A percentile compares a stretch with the other conserved stretches of the same genome.
phyloP scores from a whole-genome alignment of 2,797 vertebrate species.

The Gymnoscopelus microlampas region DNA sequence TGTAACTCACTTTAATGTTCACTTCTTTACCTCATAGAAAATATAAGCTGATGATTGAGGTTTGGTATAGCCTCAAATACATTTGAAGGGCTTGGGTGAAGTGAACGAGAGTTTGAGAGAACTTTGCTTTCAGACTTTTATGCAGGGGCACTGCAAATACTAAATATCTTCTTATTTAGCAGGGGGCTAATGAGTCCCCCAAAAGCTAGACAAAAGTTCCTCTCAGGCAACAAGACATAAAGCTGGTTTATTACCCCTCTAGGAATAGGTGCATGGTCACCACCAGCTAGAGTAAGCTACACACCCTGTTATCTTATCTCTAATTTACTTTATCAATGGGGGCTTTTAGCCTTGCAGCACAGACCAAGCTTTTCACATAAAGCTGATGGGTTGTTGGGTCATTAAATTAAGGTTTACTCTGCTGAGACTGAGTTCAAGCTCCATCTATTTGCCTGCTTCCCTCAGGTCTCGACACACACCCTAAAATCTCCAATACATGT shows the following conservation, averaged over 20 bases:
- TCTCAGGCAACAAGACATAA: conserved; percentile 20
- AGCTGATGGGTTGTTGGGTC: conserved; percentile 31
- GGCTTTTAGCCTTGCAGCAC: conserved; percentile 34
- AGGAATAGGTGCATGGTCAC: conserved; percentile 27
- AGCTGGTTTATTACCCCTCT: conserved; percentile 10
- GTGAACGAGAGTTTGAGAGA: conserved; percentile 9
- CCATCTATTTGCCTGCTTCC: too few species aligned
- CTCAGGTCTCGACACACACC: too few species aligned
- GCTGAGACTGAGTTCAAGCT: neutral
- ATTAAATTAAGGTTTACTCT: conserved; percentile 55
- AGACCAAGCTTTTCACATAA: conserved; percentile 17
- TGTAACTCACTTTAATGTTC: conserved; percentile 47
- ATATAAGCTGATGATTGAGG: conserved; percentile 32
- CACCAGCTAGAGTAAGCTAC: conserved; percentile 33
- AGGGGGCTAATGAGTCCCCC: too few species aligned
- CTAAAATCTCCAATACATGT: neutral
- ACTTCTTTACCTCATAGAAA: conserved; percentile 44
- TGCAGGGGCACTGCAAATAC: conserved; percentile 43
- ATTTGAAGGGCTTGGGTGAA: conserved; percentile 41
- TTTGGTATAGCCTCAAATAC: conserved; percentile 27
- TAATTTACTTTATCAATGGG: conserved; percentile 49
- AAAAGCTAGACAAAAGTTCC: too few species aligned
- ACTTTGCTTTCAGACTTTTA: conserved; percentile 29
- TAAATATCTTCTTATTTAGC: conserved; percentile 18
- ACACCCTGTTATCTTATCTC: conserved; percentile 36